Percentiles rank a stretch among this genome's conserved stretches.
Evolutionary conservation across 1,140 invertebrate genomes (phyloP).

Genomic region (Megalonaias nervosa): DNA sequence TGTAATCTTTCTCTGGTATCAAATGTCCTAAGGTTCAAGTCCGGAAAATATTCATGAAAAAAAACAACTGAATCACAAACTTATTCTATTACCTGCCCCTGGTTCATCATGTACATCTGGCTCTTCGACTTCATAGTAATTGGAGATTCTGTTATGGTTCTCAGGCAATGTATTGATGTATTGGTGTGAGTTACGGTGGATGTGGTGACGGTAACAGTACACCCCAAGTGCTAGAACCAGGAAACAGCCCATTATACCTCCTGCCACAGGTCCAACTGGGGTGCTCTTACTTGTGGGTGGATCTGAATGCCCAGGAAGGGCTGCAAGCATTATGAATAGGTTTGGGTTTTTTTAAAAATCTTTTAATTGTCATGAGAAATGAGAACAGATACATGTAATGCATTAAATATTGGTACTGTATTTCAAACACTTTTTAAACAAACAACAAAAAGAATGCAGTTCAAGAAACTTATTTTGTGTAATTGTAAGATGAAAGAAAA

Average conservation of each 20-base stretch:
- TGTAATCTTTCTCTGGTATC: too few relatives aligned
- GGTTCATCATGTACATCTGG: slow-evolving; percentile 64
- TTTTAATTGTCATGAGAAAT: neutral
- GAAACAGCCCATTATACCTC: slow-evolving; percentile 78
- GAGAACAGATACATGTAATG: too few relatives aligned
- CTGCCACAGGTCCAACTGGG: slow-evolving; percentile 78
- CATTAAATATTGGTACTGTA: too few relatives aligned
- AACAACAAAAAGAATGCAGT: too few relatives aligned
- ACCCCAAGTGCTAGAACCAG: slow-evolving; percentile 77
- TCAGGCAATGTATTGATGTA: slow-evolving; percentile 67
- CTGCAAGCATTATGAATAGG: slow-evolving; percentile 53
- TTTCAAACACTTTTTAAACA: too few relatives aligned
- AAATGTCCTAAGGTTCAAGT: too few relatives aligned
- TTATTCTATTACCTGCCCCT: slow-evolving; percentile 46
- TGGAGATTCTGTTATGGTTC: slow-evolving; percentile 68
- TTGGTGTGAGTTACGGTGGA: slow-evolving; percentile 67
- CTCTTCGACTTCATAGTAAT: slow-evolving; percentile 74
- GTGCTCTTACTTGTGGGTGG: slow-evolving; percentile 73
- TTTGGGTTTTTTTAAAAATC: neutral
- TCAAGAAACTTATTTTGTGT: too few relatives aligned
- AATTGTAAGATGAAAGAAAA: too few relatives aligned
- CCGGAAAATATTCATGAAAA: neutral
- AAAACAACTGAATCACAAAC: neutral
- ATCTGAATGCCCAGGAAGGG: slow-evolving; percentile 72
- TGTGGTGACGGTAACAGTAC: slow-evolving; percentile 77